Base-by-base conservation (phyloP, 2,797 vertebrate species). In the Rachycentron canadum region DNA sequence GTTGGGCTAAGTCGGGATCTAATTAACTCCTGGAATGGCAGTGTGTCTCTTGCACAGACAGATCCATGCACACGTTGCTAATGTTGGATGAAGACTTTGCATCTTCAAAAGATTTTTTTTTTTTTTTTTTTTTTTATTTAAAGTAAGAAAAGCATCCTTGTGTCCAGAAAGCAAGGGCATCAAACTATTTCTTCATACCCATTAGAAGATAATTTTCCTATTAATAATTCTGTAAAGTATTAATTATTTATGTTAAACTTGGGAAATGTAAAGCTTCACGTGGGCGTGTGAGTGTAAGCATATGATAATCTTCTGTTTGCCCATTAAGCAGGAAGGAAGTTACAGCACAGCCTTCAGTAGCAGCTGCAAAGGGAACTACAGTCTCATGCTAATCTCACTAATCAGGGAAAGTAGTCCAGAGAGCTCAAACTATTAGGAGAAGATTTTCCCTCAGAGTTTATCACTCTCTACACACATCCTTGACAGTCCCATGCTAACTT, bases 21-120 rank as follows among this genome's bases (percentile, higher is more conserved):
- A 89, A 91, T 91, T 86, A 91, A 83, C 78, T 86, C 60, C 63
- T 67, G 66, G 74, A 83, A 79, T 34, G 34, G 50, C 32, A 1
- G 73, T 12, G 25, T 23, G 75, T 23, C 32, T 76, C 77, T 75
- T 36, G 26, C 65, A 62, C 52, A 57, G 49, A 78, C 59, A 13
- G 16, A 71, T 69, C 61, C n/a, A 26, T 69, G 53, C 49, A 57
- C 60, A 43, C 4, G 57, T 66, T 5, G 12, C 70, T 36, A 19
- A 26, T 25, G 40, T 43, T 53, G 38, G 47, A 78, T 75, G 13
- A 73, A 73, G 53, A 58, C 56, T 58, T 69, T 40, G 63, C 57
- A 78, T 74, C 60, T 67, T 81, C 30, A 73, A 53, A 86, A 63
- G 21, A 10, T 21, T 5, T 41, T 59, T 49, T 3, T 11, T 36